phyloP scores from a whole-genome alignment of 1,140 invertebrate species.

The Panulirus ornatus region DNA sequence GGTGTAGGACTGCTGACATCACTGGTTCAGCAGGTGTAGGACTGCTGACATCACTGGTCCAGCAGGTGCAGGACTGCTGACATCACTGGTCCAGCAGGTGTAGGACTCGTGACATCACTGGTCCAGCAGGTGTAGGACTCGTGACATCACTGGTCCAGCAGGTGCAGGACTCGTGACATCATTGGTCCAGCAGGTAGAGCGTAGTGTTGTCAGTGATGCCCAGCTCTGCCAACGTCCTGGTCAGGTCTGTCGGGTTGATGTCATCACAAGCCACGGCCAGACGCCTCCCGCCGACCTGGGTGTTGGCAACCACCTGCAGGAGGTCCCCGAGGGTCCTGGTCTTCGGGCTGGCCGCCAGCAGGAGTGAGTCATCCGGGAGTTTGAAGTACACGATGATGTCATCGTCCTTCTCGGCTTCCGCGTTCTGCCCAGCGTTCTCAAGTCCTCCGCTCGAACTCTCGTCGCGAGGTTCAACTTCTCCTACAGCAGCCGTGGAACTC shows the following conservation, averaged over 20 bases:
- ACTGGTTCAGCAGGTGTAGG: no score
- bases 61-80: no score
- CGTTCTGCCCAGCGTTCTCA: not conserved
- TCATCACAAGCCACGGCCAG: conserved; percentile 18
- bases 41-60: no score
- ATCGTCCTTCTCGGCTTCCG: not conserved
- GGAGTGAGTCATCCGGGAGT: conserved; percentile 44
- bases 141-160: no score
- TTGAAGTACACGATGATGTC: conserved; percentile 62
- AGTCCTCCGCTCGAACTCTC: not conserved
- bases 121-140: no score
- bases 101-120: no score
- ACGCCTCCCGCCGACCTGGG: not conserved
- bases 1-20: no score
- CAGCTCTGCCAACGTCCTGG: conserved; percentile 20
- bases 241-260: conserved; percentile 8
- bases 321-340: conserved; percentile 28
- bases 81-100: no score
- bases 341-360: conserved; percentile 31
- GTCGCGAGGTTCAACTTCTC: not conserved
- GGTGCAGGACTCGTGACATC: no score
- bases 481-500: not conserved
- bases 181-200: conserved; percentile 38
- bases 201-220: conserved; percentile 58
- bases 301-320: conserved; percentile 18